Evolutionary conservation across 92 coral and sea anemone species (phyloP), one percentile per base, ranked within the genome.

Genomic region (Zoanthus gigantus): DNA sequence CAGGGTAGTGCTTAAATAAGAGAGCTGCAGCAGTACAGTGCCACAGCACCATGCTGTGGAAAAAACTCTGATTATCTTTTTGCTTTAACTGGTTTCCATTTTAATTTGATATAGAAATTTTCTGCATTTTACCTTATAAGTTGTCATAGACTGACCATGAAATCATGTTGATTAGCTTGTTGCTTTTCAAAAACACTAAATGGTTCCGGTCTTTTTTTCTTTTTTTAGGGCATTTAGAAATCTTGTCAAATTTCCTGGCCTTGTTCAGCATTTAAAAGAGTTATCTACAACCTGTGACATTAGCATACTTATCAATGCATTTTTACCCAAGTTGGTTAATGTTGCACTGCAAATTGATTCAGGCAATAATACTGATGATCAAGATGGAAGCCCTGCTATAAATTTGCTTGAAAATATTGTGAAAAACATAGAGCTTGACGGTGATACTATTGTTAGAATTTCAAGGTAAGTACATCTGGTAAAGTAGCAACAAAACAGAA

Each of bases 261-360:
- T 97, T 72, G 83, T 72, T 44, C 82, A 91, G 77, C 89, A 85
- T 23, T 69, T 95, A 17, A 78, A 91, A 5, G 68, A 91, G 48
- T 57, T 97, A 47, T 84, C 98, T 48, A 66, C 71, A 8, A 56
- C 88, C 15, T 92, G 87, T 83, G 91, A 88, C 47, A 87, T 95
- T 12, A 78, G 92, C n/a, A 91, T 95, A 16, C 87, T 95, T 23
- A 61, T 97, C 42, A 91, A 91, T 50, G 93, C 90, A 16, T 66
- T 97, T 47, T 57, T 97, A 32, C 94, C 96, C 45, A 96, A 97
- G 81, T 91, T 97, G 12, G 87, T 88, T 3, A 48, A 92, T 14
- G 80, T 79, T 28, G 94, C 85, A 14, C 23, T 91, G 44, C 89
- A 74, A 52, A 89, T 89, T 60, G 67, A 78, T 32, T 17, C 88